A percentile compares a stretch with the other conserved stretches of the same genome.
phyloP scores from a whole-genome alignment of 2,113 vertebrate genomes.

The Progne subis region DNA sequence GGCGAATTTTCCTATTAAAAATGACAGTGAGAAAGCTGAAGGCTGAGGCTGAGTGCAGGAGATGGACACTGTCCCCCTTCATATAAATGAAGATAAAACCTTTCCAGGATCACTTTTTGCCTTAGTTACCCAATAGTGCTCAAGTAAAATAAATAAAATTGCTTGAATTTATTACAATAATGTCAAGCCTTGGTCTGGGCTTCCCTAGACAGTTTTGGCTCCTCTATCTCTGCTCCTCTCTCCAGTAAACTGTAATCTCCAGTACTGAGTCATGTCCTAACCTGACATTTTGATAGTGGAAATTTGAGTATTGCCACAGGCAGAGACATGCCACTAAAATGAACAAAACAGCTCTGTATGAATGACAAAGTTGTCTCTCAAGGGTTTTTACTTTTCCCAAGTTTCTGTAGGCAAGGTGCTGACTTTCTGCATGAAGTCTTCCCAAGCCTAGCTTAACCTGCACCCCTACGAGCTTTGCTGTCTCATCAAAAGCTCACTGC shows the following conservation, averaged over 20 bases:
- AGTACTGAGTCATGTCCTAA: neutral
- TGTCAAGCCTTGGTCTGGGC: neutral
- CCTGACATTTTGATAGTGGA: neutral
- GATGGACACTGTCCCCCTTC: neutral
- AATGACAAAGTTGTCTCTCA: neutral
- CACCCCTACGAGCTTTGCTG: rapidly evolving
- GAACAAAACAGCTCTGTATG: neutral
- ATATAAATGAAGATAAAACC: neutral
- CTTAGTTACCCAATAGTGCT: neutral
- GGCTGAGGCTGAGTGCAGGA: neutral
- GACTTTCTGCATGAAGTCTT: neutral
- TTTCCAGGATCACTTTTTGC: neutral
- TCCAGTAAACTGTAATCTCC: neutral
- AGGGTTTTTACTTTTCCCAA: neutral
- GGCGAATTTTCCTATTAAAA: neutral
- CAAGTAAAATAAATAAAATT: neutral
- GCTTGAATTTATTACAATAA: neutral
- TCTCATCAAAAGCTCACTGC: neutral
- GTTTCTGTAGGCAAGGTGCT: neutral
- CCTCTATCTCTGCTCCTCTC: neutral
- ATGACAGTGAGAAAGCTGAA: neutral
- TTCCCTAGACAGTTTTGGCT: neutral
- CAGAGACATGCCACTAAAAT: neutral
- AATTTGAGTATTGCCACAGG: neutral
- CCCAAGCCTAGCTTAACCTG: neutral